phyloP scores from a whole-genome alignment of 1,140 invertebrate species.

The Drosophila sucinea region DNA sequence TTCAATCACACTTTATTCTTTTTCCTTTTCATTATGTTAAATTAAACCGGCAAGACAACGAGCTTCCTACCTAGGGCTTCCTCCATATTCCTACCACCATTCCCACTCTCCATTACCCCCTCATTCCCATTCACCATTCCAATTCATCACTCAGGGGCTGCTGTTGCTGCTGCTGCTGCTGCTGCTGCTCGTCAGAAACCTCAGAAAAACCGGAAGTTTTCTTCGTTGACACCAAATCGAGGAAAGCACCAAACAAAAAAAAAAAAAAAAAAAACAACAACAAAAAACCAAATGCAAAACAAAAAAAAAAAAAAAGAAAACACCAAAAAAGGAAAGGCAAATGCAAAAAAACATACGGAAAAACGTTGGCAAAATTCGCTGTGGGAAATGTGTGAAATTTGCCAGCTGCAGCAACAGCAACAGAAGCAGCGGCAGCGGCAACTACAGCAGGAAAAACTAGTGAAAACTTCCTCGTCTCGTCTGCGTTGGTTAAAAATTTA shows the following conservation, averaged over 20 bases:
- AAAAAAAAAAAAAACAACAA: constrained; percentile 28
- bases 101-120: not conserved
- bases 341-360: constrained; percentile 50
- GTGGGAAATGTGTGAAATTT: constrained; percentile 79
- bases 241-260: constrained; percentile 29
- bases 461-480: constrained; percentile 58
- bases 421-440: constrained; percentile 28
- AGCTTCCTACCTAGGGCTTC: constrained; percentile 27
- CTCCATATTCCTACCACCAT: not conserved
- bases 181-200: constrained; percentile 22
- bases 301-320: constrained; percentile 34
- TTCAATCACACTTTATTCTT: constrained; percentile 57
- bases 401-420: constrained; percentile 57
- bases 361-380: constrained; percentile 64
- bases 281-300: constrained; percentile 17
- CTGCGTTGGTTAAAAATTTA: constrained; percentile 78
- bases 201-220: constrained; percentile 41
- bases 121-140: constrained; percentile 23
- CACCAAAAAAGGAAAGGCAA: constrained; percentile 28
- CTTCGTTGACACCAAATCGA: constrained; percentile 49
- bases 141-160: constrained; percentile 57
- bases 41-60: constrained; percentile 42
- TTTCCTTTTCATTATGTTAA: constrained; percentile 64
- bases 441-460: constrained; percentile 57
- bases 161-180: not conserved